Conservation (phyloP, 1,140 invertebrate species). For the Arctopsyche grandis region DNA sequence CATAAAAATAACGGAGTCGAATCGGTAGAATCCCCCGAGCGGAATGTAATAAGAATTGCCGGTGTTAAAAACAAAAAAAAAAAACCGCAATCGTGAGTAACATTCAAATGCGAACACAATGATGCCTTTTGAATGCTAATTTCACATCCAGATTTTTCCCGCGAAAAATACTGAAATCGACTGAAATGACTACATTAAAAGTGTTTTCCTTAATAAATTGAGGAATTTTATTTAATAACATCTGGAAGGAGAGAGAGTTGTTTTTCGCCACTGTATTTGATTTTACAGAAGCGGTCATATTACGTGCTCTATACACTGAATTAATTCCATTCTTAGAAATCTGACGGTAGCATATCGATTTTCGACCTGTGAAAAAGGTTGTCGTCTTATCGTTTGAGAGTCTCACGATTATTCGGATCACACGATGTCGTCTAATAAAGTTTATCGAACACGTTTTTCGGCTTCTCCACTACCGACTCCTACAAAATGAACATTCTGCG, state of each 20-base stretch:
- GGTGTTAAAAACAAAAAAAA: background rate
- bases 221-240: too few species aligned
- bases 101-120: constrained; percentile 11
- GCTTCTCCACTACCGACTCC: background rate
- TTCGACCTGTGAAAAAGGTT: too few species aligned
- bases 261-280: too few species aligned
- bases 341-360: too few species aligned
- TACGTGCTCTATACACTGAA: too few species aligned
- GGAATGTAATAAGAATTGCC: background rate
- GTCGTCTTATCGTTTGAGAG: background rate
- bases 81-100: background rate
- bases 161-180: background rate
- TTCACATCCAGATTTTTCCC: background rate
- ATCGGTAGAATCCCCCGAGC: background rate
- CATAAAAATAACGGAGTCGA: constrained; percentile 10
- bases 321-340: too few species aligned
- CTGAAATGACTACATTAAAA: too few species aligned
- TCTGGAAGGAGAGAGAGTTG: too few species aligned
- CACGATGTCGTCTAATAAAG: constrained; percentile 32
- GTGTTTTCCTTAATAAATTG: too few species aligned
- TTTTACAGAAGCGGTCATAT: too few species aligned
- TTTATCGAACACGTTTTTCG: constrained; percentile 32
- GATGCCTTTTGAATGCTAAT: constrained; percentile 19
- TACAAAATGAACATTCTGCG: background rate
- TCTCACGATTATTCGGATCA: constrained; percentile 9